Evolutionary conservation across 1,140 invertebrate species (phyloP).

Genomic region (Drosophila albomicans): DNA sequence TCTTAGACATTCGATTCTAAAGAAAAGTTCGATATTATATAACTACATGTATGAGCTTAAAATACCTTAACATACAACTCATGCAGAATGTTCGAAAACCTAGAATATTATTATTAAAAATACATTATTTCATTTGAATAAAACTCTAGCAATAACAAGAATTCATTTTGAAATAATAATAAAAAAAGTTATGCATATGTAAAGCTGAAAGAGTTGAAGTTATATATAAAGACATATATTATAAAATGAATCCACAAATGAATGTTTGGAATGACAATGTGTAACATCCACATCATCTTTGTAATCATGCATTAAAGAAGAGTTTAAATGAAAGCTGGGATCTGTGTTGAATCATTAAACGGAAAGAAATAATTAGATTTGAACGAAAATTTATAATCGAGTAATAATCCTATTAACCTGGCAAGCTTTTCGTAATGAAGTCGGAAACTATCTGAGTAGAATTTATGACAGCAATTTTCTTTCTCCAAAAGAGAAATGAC

Average conservation of each 20-base stretch:
- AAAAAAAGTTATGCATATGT: neutral
- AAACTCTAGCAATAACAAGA: too few relatives aligned
- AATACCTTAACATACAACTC: constrained; percentile 19
- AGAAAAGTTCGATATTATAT: neutral
- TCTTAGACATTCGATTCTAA: neutral
- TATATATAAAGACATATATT: too few relatives aligned
- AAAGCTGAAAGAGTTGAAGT: neutral
- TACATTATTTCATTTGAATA: too few relatives aligned
- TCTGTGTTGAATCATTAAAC: constrained; percentile 26
- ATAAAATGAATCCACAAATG: too few relatives aligned
- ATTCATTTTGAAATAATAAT: too few relatives aligned
- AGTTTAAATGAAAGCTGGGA: constrained; percentile 21
- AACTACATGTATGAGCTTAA: constrained; percentile 15
- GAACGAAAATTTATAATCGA: constrained; percentile 33
- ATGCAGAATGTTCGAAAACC: constrained; percentile 8
- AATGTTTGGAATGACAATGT: neutral
- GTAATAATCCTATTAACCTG: constrained; percentile 42
- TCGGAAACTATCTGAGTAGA: constrained; percentile 26
- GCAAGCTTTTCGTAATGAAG: constrained; percentile 31
- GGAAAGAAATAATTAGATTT: constrained; percentile 14
- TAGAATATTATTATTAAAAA: too few relatives aligned
- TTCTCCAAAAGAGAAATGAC: constrained; percentile 8
- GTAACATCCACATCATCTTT: neutral
- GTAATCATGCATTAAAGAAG: constrained; percentile 5
- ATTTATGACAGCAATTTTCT: constrained; percentile 30